Percentiles rank a stretch among this genome's conserved stretches.
Conservation (phyloP, 2,888 invertebrate genomes). For the Pristionchus entomophagus region DNA sequence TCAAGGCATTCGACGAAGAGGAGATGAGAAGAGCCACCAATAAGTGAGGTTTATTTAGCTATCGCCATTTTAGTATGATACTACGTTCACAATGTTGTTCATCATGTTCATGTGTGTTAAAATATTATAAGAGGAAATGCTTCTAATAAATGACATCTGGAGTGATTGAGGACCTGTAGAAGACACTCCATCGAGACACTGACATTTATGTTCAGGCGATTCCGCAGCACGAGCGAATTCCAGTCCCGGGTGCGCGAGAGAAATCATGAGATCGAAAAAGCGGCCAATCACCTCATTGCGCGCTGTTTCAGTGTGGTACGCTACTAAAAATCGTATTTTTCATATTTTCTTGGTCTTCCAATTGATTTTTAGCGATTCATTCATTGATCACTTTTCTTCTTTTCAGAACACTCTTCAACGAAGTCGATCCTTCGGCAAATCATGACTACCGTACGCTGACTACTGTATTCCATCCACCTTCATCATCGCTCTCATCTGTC, state of each 20-base stretch:
- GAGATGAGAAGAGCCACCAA: constrained; percentile 41
- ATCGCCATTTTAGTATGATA: too few relatives aligned
- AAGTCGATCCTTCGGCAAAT: not conserved
- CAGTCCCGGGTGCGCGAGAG: constrained; percentile 32
- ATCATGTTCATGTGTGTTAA: too few relatives aligned
- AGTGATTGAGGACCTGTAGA: too few relatives aligned
- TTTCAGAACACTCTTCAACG: constrained; percentile 45
- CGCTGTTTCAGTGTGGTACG: constrained; percentile 43
- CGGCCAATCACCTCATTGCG: constrained; percentile 32
- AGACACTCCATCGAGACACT: too few relatives aligned
- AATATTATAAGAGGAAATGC: too few relatives aligned
- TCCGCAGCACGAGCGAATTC: constrained; percentile 46
- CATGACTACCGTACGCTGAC: too few relatives aligned
- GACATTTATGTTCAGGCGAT: constrained; percentile 6
- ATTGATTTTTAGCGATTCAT: not conserved
- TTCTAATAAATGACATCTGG: too few relatives aligned
- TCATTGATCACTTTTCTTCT: not conserved
- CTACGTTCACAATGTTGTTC: too few relatives aligned
- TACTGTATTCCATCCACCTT: too few relatives aligned
- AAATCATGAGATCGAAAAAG: constrained; percentile 19
- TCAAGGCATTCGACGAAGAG: constrained; percentile 39
- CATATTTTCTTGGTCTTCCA: not conserved
- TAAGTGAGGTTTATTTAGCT: constrained; percentile 9
- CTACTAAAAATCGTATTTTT: too few relatives aligned
- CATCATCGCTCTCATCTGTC: not conserved